Evolutionary conservation across 2,113 vertebrate species (phyloP), one percentile per base, ranked within the genome.

Genomic region (Falco punctatus): DNA sequence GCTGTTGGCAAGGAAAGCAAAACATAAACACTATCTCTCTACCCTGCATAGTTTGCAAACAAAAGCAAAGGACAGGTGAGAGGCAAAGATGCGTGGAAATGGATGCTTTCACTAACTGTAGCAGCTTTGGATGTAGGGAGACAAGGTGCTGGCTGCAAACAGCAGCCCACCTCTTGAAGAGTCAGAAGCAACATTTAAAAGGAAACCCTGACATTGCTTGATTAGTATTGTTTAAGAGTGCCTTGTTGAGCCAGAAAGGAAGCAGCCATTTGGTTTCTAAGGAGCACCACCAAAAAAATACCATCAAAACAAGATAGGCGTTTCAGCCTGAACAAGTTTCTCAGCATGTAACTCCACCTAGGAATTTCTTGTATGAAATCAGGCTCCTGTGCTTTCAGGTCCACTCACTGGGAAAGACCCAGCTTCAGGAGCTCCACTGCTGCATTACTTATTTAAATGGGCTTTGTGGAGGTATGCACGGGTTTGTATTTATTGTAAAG

Each of bases 271-370:
- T 91, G 67, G 97, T 98, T 97, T 98, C 98, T 96, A 98, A 94
- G 98, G 96, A 98, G 96, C 67, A 96, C 87, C 92, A 96, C 92
- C 94, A 97, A 98, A 97, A 98, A 97, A 98, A 98, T 96, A 98
- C 92, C 97, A 97, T 95, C 92, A 96, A 95, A 92, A 95, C 84
- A 91, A 94, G 90, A 97, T 91, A 96, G 97, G 96, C 23, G 6
- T 42, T 73, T 42, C 67, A 93, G 83, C 22, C 77, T 51, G 74
- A 94, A 87, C 88, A 79, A 86, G 61, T 35, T 82, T 90, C 46
- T 90, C 52, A 27, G 83, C 66, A 93, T 2, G 5, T 85, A 96
- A 91, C 86, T 79, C 91, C 82, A 94, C 91, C 78, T 70, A 92
- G 92, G 46, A 86, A 95, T 83, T 94, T 11, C 51, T 46, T 54